Base-by-base conservation (phyloP, 1,140 invertebrate species). In the Dendrolimus kikuchii region DNA sequence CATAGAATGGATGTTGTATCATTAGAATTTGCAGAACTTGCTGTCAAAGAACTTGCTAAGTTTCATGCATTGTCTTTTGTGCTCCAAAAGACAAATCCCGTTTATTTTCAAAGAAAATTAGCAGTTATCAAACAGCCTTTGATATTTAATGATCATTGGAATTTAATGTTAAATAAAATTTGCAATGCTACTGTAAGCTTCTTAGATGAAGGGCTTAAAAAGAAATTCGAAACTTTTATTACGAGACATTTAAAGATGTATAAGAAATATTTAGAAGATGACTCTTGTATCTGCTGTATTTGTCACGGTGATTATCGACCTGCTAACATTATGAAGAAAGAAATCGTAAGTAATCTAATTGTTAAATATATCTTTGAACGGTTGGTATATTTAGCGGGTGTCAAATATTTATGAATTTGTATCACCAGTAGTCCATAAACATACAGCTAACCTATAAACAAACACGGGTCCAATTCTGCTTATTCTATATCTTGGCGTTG, bases 281-380 rank as follows among this genome's bases (percentile, higher is more conserved):
- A 62, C 2, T 57, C 48, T 36, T 40, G 39, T 6, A 51, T 46
- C 7, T 10, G 51, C 5, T 60, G 60, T 44, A 5, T 67, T 47
- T 67, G 64, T 49, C 71, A 74, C 43, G 66, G 66, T 7, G 71
- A 74, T 49, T 71, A 61, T 38, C 63, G 64, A 51, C 40, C 60
- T 0, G 53, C 54, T 36, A 74, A 74, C 52, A 64, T 71, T 44
- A 46, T 74, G 47, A 40, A 56, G 40, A 71, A 71, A 51, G 49
- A 64, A 56, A 40, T 49, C 7, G 68, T 70, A 53, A 68, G 68
- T 60, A 42, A 23, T 23, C 23, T 23, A 23, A 23, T 23, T 23
- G 23, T 23, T 23, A 23, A 23, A 23, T 23, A 23, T 23, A n/a
- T n/a, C n/a, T n/a, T n/a, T n/a, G n/a, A n/a, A n/a, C n/a, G n/a